Evolutionary conservation across 2,888 invertebrate species (phyloP).

Genomic region (Amphipoea oculea): DNA sequence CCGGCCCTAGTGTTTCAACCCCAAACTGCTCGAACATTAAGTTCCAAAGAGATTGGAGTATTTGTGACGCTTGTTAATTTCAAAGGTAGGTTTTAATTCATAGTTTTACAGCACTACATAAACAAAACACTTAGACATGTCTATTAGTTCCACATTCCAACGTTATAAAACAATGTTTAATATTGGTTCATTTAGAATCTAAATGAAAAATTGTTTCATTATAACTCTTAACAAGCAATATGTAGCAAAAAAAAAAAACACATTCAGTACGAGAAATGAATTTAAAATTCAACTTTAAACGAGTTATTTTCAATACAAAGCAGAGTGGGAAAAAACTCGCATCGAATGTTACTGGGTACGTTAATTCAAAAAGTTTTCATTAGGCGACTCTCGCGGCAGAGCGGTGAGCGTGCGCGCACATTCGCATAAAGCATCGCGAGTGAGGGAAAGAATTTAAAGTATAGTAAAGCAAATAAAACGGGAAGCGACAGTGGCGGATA

Average conservation of each 20-base stretch:
- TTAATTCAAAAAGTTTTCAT: constrained; percentile 90
- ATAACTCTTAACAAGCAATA: constrained; percentile 20
- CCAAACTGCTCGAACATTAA: too few species aligned
- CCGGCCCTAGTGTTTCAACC: too few species aligned
- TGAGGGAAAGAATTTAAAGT: constrained; percentile 86
- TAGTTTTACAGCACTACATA: not conserved
- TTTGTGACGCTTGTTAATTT: not conserved
- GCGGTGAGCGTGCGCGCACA: constrained; percentile 78
- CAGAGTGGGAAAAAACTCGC: constrained; percentile 76
- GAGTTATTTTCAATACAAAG: constrained; percentile 85
- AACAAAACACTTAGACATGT: not conserved
- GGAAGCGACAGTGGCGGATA: constrained; percentile 79
- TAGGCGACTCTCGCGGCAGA: constrained; percentile 82
- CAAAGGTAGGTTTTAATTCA: not conserved
- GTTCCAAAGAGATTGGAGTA: too few species aligned
- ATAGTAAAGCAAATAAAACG: constrained; percentile 82
- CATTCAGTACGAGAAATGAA: constrained; percentile 62
- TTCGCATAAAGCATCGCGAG: constrained; percentile 82
- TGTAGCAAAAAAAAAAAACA: constrained; percentile 30
- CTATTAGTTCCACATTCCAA: not conserved
- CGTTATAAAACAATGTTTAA: not conserved
- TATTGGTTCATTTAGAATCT: not conserved
- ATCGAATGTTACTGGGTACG: constrained; percentile 83
- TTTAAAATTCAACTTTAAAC: constrained; percentile 76
- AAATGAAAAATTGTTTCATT: constrained; percentile 5